Conservation (phyloP, 2,797 vertebrate species). For the Microctenopoma steveboyesi region DNA sequence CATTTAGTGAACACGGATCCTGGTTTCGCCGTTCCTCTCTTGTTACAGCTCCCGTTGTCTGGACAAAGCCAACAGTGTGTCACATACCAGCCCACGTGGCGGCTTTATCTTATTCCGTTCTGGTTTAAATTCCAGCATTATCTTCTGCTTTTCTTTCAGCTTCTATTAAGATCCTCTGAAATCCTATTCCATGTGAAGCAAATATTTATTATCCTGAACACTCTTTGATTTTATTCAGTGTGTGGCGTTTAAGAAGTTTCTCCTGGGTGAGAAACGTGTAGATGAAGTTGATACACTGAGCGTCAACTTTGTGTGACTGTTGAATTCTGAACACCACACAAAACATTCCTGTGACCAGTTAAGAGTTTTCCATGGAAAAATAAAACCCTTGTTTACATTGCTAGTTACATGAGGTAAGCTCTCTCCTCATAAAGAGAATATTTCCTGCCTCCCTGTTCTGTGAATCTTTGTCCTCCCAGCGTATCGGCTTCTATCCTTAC, state of each 20-base stretch:
- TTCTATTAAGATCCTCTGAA: background rate
- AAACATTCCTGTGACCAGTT: slow-evolving; percentile 2
- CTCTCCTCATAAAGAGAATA: slow-evolving; percentile 14
- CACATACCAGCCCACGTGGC: background rate
- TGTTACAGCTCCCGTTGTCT: background rate
- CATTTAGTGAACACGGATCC: too few species aligned
- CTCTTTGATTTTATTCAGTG: background rate
- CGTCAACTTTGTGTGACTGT: background rate
- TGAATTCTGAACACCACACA: background rate
- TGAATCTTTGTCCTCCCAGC: slow-evolving; percentile 1
- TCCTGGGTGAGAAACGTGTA: background rate
- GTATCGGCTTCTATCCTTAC: slow-evolving; percentile 13
- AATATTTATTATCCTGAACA: background rate
- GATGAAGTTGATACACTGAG: background rate
- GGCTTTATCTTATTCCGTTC: background rate
- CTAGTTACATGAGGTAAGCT: slow-evolving; percentile 15
- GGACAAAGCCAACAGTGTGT: background rate
- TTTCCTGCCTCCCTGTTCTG: slow-evolving; percentile 16
- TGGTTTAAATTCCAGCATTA: background rate
- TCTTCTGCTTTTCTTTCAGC: background rate
- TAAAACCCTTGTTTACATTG: slow-evolving; percentile 18
- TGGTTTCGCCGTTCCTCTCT: background rate
- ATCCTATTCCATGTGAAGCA: background rate
- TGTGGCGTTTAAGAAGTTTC: slow-evolving; percentile 5
- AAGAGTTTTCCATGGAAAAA: slow-evolving; percentile 1